These are phyloP conservation scores for Crotalus viridis DNA, from an alignment of 2,113 vertebrate species.

Conservation along the genomic window DNA sequence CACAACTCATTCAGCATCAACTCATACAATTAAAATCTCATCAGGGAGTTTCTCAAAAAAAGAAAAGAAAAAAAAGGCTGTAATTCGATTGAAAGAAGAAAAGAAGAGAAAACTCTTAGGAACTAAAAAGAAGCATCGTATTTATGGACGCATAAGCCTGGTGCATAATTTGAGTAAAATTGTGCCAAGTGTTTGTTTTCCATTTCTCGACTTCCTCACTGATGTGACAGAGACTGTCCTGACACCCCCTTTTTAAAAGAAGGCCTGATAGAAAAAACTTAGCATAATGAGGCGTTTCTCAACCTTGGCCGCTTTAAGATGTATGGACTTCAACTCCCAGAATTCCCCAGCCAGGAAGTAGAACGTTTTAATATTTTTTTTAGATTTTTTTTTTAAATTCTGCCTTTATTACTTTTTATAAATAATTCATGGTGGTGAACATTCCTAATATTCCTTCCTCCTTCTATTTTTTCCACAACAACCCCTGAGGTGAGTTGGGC, in stretches of 20 bases:
- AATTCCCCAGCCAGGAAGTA: not conserved
- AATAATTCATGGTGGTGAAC: too few species aligned
- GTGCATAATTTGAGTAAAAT: not conserved
- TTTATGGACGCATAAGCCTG: accelerated
- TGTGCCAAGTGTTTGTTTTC: not conserved
- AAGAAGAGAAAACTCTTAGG: not conserved
- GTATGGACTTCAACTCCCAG: not conserved
- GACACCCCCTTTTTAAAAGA: not conserved
- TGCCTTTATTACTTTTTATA: too few species aligned
- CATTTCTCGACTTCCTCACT: not conserved
- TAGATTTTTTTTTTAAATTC: too few species aligned
- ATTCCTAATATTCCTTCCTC: too few species aligned
- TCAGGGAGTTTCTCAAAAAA: not conserved
- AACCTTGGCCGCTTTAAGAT: not conserved
- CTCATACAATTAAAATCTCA: not conserved
- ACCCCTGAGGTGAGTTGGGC: too few species aligned
- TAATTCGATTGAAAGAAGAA: conserved; percentile 8
- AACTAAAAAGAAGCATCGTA: not conserved
- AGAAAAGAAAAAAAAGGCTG: not conserved
- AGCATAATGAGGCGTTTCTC: not conserved
- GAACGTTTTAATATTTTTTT: not conserved
- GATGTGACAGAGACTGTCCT: not conserved
- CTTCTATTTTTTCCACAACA: too few species aligned
- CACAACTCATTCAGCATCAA: not conserved
- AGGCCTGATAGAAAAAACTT: not conserved